Conservation (phyloP, 2,113 vertebrate species). For the Phocoena sinus region DNA sequence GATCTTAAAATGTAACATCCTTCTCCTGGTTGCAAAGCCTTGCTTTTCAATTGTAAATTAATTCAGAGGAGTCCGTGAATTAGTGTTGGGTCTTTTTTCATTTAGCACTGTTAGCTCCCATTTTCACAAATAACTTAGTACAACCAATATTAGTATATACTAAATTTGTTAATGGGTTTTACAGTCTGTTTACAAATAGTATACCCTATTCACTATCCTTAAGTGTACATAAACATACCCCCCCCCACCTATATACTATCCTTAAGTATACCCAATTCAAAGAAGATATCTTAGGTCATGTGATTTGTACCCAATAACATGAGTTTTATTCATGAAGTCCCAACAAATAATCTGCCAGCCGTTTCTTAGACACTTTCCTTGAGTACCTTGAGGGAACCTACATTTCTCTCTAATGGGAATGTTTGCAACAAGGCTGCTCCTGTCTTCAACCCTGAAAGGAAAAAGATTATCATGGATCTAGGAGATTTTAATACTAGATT, state of each 20-base stretch:
- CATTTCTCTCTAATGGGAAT: background rate
- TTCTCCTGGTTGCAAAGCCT: conserved; percentile 20
- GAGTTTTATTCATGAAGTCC: conserved; percentile 16
- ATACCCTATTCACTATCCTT: background rate
- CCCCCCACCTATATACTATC: background rate
- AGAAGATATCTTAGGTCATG: background rate
- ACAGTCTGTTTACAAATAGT: background rate
- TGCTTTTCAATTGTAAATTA: background rate
- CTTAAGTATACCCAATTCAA: background rate
- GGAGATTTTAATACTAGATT: conserved; percentile 36
- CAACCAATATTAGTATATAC: background rate
- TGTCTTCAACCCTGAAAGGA: conserved; percentile 6
- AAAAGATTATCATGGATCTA: background rate
- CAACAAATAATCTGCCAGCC: background rate
- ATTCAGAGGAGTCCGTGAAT: background rate
- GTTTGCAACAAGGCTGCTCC: background rate
- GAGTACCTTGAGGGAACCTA: background rate
- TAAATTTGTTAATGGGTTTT: background rate
- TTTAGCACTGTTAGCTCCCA: background rate
- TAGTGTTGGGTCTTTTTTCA: conserved; percentile 16
- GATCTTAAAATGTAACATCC: background rate
- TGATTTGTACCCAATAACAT: background rate
- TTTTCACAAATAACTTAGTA: conserved; percentile 27
- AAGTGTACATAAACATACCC: background rate
- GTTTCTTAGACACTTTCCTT: background rate